Evolutionary conservation across 2,888 invertebrate species (phyloP), one percentile per base, ranked within the genome.

Genomic region (Apomyelois bistriatella): DNA sequence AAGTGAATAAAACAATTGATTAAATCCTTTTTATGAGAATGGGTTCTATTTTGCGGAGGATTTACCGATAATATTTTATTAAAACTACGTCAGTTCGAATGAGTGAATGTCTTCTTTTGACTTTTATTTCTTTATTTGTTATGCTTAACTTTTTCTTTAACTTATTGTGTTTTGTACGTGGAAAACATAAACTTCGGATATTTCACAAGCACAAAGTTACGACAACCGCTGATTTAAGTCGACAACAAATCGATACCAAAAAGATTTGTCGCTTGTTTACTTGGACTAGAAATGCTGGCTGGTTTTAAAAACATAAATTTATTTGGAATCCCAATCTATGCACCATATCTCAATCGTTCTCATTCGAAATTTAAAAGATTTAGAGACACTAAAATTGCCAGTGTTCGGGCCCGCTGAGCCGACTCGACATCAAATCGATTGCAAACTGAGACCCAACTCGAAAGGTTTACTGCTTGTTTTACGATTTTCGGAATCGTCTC

Each of bases 401-500:
- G 36, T 40, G 22, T 12, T 41, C 42, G 35, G 22, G 42, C 38
- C 52, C 52, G 38, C 38, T 55, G 55, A 53, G 59, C 54, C 61
- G 65, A 64, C 61, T 65, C 60, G 53, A 32, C 43, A 13, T 47
- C 55, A 53, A 76, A 81, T 83, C 79, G 81, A 83, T 79, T 70
- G 64, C 66, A 72, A 79, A 72, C 68, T 72, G 75, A 74, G 73
- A 66, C 66, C 72, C 74, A 76, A 74, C 38, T 43, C 43, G 37
- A 52, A 30, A 41, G 67, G 73, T 81, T 76, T 78, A 79, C 77
- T 74, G 64, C 79, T 71, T 73, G 71, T 77, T 82, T 82, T 81
- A 82, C 80, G 81, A 77, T 70, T 68, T 65, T 62, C 63, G 70
- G 72, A 73, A 82, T 75, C 73, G 77, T 68, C 66, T 60, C 72